Base-by-base conservation (phyloP, 2,113 vertebrate species). In the Oncorhynchus keta region DNA sequence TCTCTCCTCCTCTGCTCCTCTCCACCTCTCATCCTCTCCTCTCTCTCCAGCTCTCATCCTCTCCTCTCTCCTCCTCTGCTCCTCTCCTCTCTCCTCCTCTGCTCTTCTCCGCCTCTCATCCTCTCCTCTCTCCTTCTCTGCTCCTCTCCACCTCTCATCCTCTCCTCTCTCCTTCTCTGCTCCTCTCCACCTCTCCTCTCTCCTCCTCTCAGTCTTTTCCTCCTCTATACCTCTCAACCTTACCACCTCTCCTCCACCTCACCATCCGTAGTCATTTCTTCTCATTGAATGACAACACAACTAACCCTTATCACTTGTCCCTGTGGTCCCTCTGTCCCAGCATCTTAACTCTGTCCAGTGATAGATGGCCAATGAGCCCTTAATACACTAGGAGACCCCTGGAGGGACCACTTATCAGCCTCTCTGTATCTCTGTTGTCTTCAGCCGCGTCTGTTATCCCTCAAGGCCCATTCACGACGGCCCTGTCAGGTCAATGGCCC, bases 401-500 rank as follows among this genome's bases (percentile, higher is more conserved):
- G 28, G 83, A 79, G 84, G 77, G 79, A 72, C 71, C 72, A 87
- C 82, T 81, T 84, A 82, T 86, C 76, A 12, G 24, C 65, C 14
- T 9, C 66, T 28, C 66, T 35, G 13, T 32, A 79, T 24, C 14
- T 28, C 66, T 18, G 28, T 20, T 80, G 79, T 80, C 57, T 68
- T 49, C 72, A 69, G 68, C 70, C 57, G 76, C 77, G 79, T 82
- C 83, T 83, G 84, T 85, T 78, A 75, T 91, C 86, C 83, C 89
- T 83, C 73, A 77, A 73, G 84, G 81, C 76, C 79, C 62, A 76
- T 87, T 80, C 78, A 73, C 73, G 87, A 86, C 68, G 72, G 80
- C 74, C 83, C 81, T 68, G 70, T 68, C 69, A 73, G 76, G 83
- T 90, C 89, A 81, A 86, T 89, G 83, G 75, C 79, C 39, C 83